Evolutionary conservation across 2,888 invertebrate genomes (phyloP), one percentile per base, ranked within the genome.

Genomic region (Xestia rhomboidea): DNA sequence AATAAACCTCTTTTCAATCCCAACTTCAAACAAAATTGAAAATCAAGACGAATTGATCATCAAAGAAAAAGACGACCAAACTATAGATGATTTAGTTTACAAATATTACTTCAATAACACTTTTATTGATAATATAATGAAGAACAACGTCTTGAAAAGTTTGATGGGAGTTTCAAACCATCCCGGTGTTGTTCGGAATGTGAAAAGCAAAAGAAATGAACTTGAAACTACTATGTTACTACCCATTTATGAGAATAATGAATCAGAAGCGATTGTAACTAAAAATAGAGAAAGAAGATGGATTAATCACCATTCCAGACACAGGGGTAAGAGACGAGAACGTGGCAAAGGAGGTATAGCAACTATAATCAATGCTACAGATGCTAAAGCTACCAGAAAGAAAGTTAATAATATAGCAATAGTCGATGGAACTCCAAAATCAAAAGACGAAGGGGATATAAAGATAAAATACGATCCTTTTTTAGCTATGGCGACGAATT

Each of bases 101-200:
- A 96, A 96, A 92, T 95, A 94, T 73, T 96, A 96, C 71, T 96
- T 96, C 51, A 96, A 96, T 76, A 96, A 96, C 54, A 96, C 96
- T 0, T 95, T 95, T 30, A 95, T 96, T 34, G 96, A 96, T 69
- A 93, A 90, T 46, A 66, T 96, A 7, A 95, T 96, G 92, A 95
- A 92, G 79, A 94, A 87, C 34, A 94, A 95, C 80, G 87, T 96
- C 38, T 67, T 96, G 6, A 88, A 92, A 0, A 91, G 91, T 18
- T 90, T 93, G 15, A 83, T 92, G 18, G 82, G 88, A 0, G 80
- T 85, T 4, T 78, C 88, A 1, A 91, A 92, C 0, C 90, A 86
- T 24, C 78, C 87, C 10, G 87, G 87, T 10, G 78, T 88, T 13
- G 78, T 87, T 0, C 86, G 89, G 0, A 91, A 91, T 49, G 80